Percentiles rank a stretch among this genome's conserved stretches.
These are phyloP conservation scores for Galeruca laticollis DNA, from an alignment of 2,888 invertebrate species.

Conservation along the genomic window DNA sequence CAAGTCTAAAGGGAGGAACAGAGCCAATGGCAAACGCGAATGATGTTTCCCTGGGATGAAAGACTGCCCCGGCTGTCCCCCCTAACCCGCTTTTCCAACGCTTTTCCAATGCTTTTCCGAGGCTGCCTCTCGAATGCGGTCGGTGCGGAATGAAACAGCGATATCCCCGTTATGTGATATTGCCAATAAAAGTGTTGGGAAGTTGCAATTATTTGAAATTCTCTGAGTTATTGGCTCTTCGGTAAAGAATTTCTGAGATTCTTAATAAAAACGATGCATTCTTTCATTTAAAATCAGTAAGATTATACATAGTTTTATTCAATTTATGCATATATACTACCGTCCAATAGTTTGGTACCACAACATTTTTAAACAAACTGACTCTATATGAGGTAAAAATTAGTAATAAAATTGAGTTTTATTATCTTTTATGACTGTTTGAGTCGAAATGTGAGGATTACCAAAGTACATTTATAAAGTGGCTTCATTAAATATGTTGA, in stretches of 20 bases:
- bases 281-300: too few relatives aligned
- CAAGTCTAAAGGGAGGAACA: constrained; percentile 62
- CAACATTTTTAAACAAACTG: too few relatives aligned
- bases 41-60: constrained; percentile 57
- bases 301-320: too few relatives aligned
- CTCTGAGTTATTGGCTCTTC: constrained; percentile 26
- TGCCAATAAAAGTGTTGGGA: constrained; percentile 35
- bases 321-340: too few relatives aligned
- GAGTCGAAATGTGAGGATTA: too few relatives aligned
- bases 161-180: constrained; percentile 40
- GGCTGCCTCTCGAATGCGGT: constrained; percentile 20
- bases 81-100: constrained; percentile 40
- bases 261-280: not conserved
- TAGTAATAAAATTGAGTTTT: not conserved
- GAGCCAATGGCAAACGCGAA: constrained; percentile 61
- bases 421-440: not conserved
- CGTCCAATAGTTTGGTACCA: too few relatives aligned
- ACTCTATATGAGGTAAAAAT: not conserved
- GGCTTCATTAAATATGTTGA: not conserved
- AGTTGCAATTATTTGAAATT: constrained; percentile 35
- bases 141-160: constrained; percentile 42
- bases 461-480: too few relatives aligned
- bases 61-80: constrained; percentile 49
- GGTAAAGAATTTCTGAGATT: constrained; percentile 5
- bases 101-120: constrained; percentile 41